Base-by-base conservation (phyloP, 2,113 vertebrate species). In the Anthoscopus minutus region DNA sequence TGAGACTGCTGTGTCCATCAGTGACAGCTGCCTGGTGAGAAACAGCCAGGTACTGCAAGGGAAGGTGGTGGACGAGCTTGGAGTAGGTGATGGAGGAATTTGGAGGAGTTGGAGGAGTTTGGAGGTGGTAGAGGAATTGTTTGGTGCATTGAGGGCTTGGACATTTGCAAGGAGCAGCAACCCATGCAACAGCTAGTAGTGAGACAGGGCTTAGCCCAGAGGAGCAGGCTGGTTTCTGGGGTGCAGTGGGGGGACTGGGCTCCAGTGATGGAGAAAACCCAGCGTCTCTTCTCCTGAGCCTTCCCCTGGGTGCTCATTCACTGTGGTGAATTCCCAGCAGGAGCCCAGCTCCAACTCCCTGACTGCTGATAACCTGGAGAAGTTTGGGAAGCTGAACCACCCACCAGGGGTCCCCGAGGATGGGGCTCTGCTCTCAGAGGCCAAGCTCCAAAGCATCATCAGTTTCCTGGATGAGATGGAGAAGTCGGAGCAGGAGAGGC, bases 391-490 rank as follows among this genome's bases (percentile, higher is more conserved):
- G 96, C 97, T 99, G 71, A 98, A 98, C 31, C 98, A 96, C 24
- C 93, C 97, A 0, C 94, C 95, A 0, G 96, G 94, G 0, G 96
- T 98, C 67, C 97, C 98, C 0, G 98, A 98, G 25, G 98, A 98
- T 0, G 98, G 98, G 33, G 98, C 98, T 1, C 96, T 99, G 82
- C 98, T 99, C 12, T 99, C 99, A 0, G 99, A 99, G 94, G 99
- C 99, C 94, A 99, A 99, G 84, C 98, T 99, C 54, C 99, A 99
- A 92, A 99, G 98, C 96, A 99, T 99, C 96, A 98, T 99, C 98
- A 99, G 97, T 78, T 99, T 99, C 90, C 96, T 99, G 96, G 98
- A 99, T 7, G 99, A 99, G 97, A 99, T 99, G 99, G 99, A 99
- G 98, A 98, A 98, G 69, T 98, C 98, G 0, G 98, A 98, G 31